Base-by-base conservation (phyloP, 2,888 invertebrate species). In the Fabriciana adippe region DNA sequence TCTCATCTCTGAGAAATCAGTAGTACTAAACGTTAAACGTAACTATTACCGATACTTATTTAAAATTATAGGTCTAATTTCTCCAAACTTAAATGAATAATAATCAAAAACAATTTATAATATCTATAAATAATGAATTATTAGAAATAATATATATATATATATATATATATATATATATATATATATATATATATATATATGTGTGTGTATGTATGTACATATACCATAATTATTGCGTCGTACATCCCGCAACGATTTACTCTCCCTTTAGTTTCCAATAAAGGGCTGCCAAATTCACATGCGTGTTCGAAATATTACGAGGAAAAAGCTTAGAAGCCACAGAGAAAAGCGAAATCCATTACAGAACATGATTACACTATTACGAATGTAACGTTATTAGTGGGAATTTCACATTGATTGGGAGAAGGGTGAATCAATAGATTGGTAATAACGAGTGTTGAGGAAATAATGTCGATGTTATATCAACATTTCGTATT, bases 321-420 rank as follows among this genome's bases (percentile, higher is more conserved):
- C 21, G 62, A 68, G 55, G 67, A 53, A 67, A 68, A 69, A 67
- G 26, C 50, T 66, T 57, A 63, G 55, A 68, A 70, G 54, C 57
- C 64, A 54, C 65, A 56, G 53, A 66, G 61, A 63, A 66, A 62
- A 64, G 69, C 62, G 67, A 74, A 72, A 70, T 70, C 69, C 68
- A 68, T 68, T 65, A 69, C 56, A 68, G 68, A 73, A 65, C 59
- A 60, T 71, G 64, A 72, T 70, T 72, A 70, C 59, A 64, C 47
- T 56, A 71, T 70, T 64, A 64, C 64, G 51, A 31, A 51, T 64
- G 64, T 65, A 68, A 68, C 53, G 66, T 56, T 73, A 75, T 72
- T 72, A 74, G 68, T 68, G 59, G 48, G 72, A 53, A 67, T 57
- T 70, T 55, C 41, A 55, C 56, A 62, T 68, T 63, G 68, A 69